Conservation (phyloP, 2,888 invertebrate genomes). For the Agriopis leucophaearia region DNA sequence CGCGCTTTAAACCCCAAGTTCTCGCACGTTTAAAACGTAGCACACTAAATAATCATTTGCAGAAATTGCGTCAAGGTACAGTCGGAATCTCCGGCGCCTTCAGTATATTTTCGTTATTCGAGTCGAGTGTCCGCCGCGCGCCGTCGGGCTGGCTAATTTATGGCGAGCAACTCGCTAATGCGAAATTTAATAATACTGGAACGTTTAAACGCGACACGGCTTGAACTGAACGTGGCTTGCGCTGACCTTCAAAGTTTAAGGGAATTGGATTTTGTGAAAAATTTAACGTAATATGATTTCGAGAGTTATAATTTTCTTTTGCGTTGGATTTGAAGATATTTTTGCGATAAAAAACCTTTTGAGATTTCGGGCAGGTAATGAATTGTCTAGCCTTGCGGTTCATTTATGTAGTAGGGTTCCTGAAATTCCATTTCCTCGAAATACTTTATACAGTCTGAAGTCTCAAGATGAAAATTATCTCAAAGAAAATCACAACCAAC, state of each 20-base stretch:
- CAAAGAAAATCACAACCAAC: constrained; percentile 12
- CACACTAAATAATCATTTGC: constrained; percentile 49
- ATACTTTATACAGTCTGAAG: not conserved
- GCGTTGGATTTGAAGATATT: constrained; percentile 1
- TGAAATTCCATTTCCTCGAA: constrained; percentile 8
- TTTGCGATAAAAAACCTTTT: constrained; percentile 5
- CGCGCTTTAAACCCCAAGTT: constrained; percentile 2
- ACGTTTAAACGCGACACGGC: constrained; percentile 47
- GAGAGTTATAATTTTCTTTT: constrained; percentile 19
- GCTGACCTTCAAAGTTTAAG: constrained; percentile 32
- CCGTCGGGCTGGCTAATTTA: constrained; percentile 61
- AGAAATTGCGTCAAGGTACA: constrained; percentile 43
- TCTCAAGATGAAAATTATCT: not conserved
- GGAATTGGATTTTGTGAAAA: constrained; percentile 19
- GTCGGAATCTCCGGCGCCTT: constrained; percentile 44
- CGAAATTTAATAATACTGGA: constrained; percentile 70
- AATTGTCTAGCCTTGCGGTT: not conserved
- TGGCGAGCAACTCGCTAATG: constrained; percentile 64
- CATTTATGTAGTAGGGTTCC: constrained; percentile 4
- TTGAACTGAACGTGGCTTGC: constrained; percentile 43
- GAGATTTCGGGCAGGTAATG: constrained; percentile 11
- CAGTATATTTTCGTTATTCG: constrained; percentile 68
- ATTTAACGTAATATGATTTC: constrained; percentile 11
- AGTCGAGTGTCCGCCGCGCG: constrained; percentile 56
- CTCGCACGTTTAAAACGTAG: constrained; percentile 35